Base-by-base conservation (phyloP, 53 echinoderm and acorn worm species). In the Mesocentrotus franciscanus region DNA sequence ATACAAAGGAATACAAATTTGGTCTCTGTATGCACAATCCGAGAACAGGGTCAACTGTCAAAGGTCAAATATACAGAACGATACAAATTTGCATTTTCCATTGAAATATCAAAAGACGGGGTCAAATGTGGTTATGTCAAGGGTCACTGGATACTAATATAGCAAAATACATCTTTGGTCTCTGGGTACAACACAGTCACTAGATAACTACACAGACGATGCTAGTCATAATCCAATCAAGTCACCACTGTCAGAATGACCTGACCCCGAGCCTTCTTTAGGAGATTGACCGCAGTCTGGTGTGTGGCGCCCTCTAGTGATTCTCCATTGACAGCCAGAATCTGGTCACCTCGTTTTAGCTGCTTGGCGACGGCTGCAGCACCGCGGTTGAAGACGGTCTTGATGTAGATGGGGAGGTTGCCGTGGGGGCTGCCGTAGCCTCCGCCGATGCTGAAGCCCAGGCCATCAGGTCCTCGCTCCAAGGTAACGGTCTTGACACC, bases 361-460 rank as follows among this genome's bases (percentile, higher is more conserved):
- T 96, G 95, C 33, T 96, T 96, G 60, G 97, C 96, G 60, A 96
- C 97, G 14, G 97, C 95, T 34, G 99, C 99, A 1, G 99, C 99
- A 0, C 99, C 99, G 55, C 97, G 97, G 70, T 96, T 95, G 94
- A 99, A 99, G 61, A 99, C 99, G 10, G 99, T 99, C 96, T 99
- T 99, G 96, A 99, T 98, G 89, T 99, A 99, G 95, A 99, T 99
- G 84, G 99, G 99, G 16, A 99, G 97, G 93, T 99, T 97, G 27
- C 99, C 99, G 35, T 99, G 99, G 74, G 99, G 99, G 59, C 99
- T 99, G 66, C 98, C 98, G 76, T 95, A 94, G 0, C 99, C 99
- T 0, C 99, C 99, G 0, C 98, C 98, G 71, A 99, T 99, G 92
- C 99, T 99, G 95, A 99, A 99, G 5, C 99, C 99, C 0, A 99